Evolutionary conservation across 1,140 invertebrate genomes (phyloP).

Genomic region (Drosophila seguyi): DNA sequence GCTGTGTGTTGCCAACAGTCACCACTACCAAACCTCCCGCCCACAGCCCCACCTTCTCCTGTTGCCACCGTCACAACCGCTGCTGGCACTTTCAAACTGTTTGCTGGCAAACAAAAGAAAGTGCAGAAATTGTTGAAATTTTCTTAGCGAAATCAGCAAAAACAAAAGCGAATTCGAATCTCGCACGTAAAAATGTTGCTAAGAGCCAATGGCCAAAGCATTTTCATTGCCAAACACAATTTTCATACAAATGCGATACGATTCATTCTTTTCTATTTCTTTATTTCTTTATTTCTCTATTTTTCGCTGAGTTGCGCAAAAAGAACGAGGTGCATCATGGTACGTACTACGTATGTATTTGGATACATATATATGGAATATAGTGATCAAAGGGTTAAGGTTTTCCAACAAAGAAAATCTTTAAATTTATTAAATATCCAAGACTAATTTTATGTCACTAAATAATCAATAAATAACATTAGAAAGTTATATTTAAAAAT

Average conservation of each 20-base stretch:
- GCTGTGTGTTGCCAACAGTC: slow-evolving; percentile 60
- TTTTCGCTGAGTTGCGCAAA: slow-evolving; percentile 70
- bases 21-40: slow-evolving; percentile 1
- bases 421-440: neutral
- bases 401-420: neutral
- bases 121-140: slow-evolving; percentile 82
- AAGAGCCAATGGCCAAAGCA: slow-evolving; percentile 57
- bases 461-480: too few relatives aligned
- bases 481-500: too few relatives aligned
- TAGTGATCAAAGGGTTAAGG: neutral
- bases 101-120: slow-evolving; percentile 82
- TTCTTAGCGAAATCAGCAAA: slow-evolving; percentile 61
- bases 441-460: too few relatives aligned
- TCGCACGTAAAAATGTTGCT: slow-evolving; percentile 66
- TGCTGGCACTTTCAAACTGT: slow-evolving; percentile 54
- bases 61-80: neutral
- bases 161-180: slow-evolving; percentile 43
- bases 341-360: neutral
- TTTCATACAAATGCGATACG: slow-evolving; percentile 64
- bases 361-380: too few relatives aligned
- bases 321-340: slow-evolving; percentile 18
- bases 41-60: neutral
- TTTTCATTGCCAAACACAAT: slow-evolving; percentile 77
- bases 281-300: slow-evolving; percentile 35
- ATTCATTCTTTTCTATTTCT: slow-evolving; percentile 41